These are phyloP conservation scores for Chaetophractus vellerosus DNA, from an alignment of 2,797 vertebrate genomes.

Conservation along the genomic window DNA sequence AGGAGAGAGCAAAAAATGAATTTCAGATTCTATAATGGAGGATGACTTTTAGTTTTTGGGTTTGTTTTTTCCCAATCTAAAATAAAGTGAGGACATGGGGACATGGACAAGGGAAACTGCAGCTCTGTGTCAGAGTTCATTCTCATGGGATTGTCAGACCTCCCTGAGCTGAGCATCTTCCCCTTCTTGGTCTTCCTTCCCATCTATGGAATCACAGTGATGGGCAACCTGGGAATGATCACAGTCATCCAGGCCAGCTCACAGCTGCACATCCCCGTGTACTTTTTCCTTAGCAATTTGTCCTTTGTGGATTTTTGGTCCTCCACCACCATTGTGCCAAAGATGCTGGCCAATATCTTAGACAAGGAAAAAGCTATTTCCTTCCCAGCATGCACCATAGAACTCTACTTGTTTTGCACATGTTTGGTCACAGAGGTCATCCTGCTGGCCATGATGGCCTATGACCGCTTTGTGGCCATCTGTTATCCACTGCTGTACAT, in stretches of 20 bases:
- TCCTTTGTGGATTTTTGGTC: constrained; percentile 38
- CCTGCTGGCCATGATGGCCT: not conserved
- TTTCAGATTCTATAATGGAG: not conserved
- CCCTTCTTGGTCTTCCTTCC: constrained; percentile 39
- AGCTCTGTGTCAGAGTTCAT: not conserved
- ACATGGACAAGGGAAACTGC: not conserved
- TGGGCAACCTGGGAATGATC: constrained; percentile 45
- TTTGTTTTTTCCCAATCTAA: not conserved
- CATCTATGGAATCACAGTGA: constrained; percentile 35
- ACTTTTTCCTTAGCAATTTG: constrained; percentile 26
- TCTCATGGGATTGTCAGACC: constrained; percentile 34
- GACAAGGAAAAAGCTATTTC: not conserved
- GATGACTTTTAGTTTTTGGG: too few species aligned
- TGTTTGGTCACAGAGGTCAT: not conserved
- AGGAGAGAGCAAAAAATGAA: not conserved
- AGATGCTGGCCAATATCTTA: not conserved
- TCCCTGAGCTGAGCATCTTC: not conserved
- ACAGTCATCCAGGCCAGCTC: not conserved
- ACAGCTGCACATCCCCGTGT: not conserved
- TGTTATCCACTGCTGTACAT: not conserved
- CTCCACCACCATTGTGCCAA: not conserved
- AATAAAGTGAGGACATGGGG: not conserved
- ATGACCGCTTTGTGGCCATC: not conserved
- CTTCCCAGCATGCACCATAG: not conserved
- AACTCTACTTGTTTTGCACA: not conserved